These are phyloP conservation scores for Morbakka virulenta DNA, from an alignment of 30 jellyfish, hydroid and myxozoan species.

Conservation along the genomic window DNA sequence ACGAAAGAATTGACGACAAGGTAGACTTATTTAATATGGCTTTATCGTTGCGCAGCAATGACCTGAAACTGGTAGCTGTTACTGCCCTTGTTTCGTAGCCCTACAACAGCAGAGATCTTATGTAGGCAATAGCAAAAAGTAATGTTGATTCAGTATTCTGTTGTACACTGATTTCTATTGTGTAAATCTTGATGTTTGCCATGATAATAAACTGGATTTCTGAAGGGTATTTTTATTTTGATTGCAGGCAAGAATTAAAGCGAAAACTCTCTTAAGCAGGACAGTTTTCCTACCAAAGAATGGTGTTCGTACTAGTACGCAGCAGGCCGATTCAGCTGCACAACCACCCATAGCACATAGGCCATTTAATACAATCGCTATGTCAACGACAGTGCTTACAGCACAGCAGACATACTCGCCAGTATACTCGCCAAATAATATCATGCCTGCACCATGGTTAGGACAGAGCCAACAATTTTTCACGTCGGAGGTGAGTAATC, in stretches of 20 bases:
- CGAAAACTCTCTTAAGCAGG: conserved; percentile 83
- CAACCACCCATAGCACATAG: conserved; percentile 62
- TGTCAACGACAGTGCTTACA: conserved; percentile 54
- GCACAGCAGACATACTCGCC: conserved; percentile 71
- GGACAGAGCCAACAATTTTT: conserved; percentile 62
- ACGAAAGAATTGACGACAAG: no score
- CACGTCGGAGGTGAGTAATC: conserved; percentile 61
- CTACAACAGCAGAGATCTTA: no score
- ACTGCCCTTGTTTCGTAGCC: no score
- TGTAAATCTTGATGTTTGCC: no score
- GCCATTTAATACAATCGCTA: conserved; percentile 50
- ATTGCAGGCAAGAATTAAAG: conserved; percentile 87
- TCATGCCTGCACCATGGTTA: conserved; percentile 54
- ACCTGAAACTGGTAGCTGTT: no score
- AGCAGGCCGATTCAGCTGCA: conserved; percentile 44
- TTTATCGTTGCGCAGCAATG: no score
- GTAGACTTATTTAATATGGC: no score
- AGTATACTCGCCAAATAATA: conserved; percentile 50
- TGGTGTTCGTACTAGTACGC: conserved; percentile 53
- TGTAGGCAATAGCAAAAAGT: no score
- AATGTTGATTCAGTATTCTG: no score
- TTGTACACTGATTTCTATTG: no score
- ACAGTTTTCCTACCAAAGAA: conserved; percentile 77
- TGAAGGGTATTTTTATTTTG: no score
- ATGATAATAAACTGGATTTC: no score